Conservation (phyloP, 2,113 vertebrate species). For the Melanocharis versteri region DNA sequence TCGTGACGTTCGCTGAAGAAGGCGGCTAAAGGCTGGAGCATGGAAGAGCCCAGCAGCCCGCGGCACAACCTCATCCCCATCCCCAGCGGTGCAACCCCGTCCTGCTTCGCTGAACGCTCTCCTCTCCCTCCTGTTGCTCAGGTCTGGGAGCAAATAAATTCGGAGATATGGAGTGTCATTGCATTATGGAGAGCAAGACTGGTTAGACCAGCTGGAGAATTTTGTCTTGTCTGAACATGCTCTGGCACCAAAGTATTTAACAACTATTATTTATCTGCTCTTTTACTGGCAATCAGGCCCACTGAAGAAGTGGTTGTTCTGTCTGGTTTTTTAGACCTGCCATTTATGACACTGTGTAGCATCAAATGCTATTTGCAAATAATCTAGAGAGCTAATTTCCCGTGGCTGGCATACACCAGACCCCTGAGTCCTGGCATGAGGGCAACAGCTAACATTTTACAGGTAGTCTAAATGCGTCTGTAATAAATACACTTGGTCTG, state of each 20-base stretch:
- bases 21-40: fast-evolving
- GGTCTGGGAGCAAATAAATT: fast-evolving
- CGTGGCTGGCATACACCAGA: not conserved
- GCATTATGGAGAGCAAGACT: not conserved
- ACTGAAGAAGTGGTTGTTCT: not conserved
- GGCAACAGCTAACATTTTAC: not conserved
- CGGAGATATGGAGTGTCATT: not conserved
- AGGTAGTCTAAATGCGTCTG: too few species aligned
- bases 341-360: not conserved
- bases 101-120: fast-evolving
- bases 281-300: not conserved
- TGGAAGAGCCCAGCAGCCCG: fast-evolving
- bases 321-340: not conserved
- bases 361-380: not conserved
- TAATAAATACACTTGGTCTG: not conserved
- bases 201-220: not conserved
- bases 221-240: not conserved
- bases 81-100: fast-evolving
- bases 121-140: fast-evolving
- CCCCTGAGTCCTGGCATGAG: fast-evolving
- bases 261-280: not conserved
- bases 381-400: not conserved
- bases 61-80: fast-evolving
- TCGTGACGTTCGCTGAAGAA: fast-evolving
- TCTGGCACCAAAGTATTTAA: not conserved